Evolutionary conservation across 2,113 vertebrate genomes (phyloP).

Genomic region (Todiramphus saurophagus): DNA sequence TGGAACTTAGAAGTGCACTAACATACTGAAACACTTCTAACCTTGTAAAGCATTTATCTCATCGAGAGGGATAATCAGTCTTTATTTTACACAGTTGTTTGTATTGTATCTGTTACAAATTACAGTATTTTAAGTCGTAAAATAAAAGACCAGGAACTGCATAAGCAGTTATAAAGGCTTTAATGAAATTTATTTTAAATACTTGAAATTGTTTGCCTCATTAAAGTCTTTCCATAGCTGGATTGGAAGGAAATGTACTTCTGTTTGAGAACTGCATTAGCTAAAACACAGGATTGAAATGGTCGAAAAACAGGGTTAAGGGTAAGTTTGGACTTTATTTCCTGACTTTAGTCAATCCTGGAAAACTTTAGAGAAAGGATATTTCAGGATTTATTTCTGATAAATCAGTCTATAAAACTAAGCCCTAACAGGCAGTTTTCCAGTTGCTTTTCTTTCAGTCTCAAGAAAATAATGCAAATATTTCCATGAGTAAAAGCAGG

Average conservation of each 20-base stretch:
- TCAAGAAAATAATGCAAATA: neutral
- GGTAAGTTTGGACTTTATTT: neutral
- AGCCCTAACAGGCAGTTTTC: neutral
- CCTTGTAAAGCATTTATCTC: neutral
- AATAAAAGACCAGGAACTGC: neutral
- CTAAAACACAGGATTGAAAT: neutral
- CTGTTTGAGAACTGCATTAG: neutral
- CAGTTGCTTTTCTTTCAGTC: constrained; percentile 13
- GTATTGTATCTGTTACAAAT: neutral
- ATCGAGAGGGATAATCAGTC: neutral
- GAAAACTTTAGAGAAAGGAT: neutral
- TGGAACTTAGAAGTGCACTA: neutral
- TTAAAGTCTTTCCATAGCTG: neutral
- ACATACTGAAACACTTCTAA: neutral
- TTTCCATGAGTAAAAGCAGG: constrained; percentile 19
- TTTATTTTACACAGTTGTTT: neutral
- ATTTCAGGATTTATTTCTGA: constrained; percentile 30
- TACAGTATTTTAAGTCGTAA: neutral
- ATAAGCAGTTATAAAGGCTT: neutral
- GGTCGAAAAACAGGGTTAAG: neutral
- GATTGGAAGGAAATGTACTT: neutral
- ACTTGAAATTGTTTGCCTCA: neutral
- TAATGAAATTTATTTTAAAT: neutral
- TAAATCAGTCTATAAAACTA: constrained; percentile 15
- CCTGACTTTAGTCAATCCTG: neutral